Evolutionary conservation across 2,113 vertebrate genomes (phyloP), one percentile per base, ranked within the genome.

Genomic region (Ochotona princeps): DNA sequence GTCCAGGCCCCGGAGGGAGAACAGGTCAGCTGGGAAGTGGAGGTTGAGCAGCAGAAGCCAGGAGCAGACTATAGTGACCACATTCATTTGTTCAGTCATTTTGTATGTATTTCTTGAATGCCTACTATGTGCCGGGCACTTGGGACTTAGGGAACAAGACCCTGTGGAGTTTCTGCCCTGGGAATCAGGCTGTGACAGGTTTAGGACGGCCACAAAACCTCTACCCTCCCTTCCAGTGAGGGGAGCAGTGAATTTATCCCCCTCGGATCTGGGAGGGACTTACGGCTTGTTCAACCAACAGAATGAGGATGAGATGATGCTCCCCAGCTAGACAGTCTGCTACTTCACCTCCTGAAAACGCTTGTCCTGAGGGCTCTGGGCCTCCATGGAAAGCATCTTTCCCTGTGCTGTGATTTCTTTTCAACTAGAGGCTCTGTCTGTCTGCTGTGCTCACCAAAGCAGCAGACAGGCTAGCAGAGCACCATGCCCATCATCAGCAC

Each of bases 341-440:
- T 5, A 30, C 60, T 69, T 66, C 12, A 1, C 9, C 17, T 32
- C 73, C 86, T 75, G 49, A 38, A 20, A 18, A 12, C 12, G 7
- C 30, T 70, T 63, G 38, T n/a, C 54, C 7, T 8, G 57, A 49
- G 78, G 78, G 49, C 38, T n/a, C 49, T 66, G 21, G 57, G n/a
- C 15, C 61, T 32, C 61, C 18, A 0, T 20, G 61, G 60, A 11
- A 5, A 57, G 44, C 21, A n/a, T 32, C 14, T 11, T 32, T 5
- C 11, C 44, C 61, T 11, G 14, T 1, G 4, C 38, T 44, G 38
- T 44, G 38, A 44, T 44, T 44, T 44, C 38, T 44, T 44, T 44
- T 44, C 38, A 44, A 44, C 38, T 44, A 0, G 26, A 10, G 35
- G 0, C 6, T 2, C 54, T 0, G 25, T 4, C 76, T 11, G n/a